phyloP scores from a whole-genome alignment of 2,113 vertebrate genomes.

The Xyliphius kryptos region DNA sequence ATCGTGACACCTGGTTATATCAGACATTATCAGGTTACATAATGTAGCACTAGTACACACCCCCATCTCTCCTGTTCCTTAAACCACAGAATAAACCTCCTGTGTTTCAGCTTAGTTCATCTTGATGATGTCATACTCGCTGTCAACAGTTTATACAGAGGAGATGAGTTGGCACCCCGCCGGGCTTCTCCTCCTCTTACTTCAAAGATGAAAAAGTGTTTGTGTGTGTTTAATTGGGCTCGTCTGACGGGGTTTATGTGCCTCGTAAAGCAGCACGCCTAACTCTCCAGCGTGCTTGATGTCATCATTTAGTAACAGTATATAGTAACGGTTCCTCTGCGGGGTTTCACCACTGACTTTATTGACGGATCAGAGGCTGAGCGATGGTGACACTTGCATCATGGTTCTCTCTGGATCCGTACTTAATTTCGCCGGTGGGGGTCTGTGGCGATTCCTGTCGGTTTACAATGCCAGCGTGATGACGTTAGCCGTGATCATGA shows the following conservation, averaged over 20 bases:
- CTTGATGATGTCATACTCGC: conserved; percentile 53
- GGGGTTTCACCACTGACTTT: background rate
- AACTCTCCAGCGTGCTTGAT: background rate
- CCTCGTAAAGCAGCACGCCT: background rate
- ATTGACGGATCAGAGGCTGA: no score
- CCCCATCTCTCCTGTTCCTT: conserved; percentile 5
- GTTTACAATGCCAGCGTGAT: no score
- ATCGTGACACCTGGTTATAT: no score
- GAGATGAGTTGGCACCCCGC: conserved; percentile 31
- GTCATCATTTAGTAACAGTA: conserved; percentile 3
- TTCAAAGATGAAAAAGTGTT: conserved; percentile 29
- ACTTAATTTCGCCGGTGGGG: no score
- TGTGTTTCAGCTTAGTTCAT: conserved; percentile 44
- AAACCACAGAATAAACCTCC: conserved; percentile 20
- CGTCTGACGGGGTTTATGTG: conserved; percentile 1
- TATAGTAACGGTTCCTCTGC: background rate
- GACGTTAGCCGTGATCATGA: no score
- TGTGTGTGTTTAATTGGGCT: conserved; percentile 33
- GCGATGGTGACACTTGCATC: no score
- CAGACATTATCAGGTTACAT: no score
- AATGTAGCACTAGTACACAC: background rate
- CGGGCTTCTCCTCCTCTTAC: conserved; percentile 24
- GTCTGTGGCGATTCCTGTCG: no score
- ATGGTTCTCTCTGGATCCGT: no score
- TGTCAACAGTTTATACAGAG: conserved; percentile 49